Evolutionary conservation across 2,888 invertebrate species (phyloP).

Genomic region (Apoda limacodes): DNA sequence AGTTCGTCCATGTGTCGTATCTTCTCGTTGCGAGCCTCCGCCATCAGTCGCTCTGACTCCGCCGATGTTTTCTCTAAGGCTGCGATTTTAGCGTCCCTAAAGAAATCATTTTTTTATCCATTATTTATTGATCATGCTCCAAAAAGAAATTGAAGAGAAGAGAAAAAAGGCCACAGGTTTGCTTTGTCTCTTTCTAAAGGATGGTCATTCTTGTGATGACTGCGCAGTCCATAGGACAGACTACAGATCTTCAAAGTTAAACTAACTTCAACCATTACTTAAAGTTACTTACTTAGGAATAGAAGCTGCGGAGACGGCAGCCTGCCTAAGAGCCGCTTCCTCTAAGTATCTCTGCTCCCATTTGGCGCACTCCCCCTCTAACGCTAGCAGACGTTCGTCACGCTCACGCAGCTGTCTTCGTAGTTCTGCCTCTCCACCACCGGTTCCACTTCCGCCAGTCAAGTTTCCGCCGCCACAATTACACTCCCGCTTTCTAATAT

Average conservation of each 20-base stretch:
- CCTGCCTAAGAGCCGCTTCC: constrained; percentile 82
- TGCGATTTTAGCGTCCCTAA: constrained; percentile 87
- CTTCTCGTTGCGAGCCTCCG: constrained; percentile 87
- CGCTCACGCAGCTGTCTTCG: constrained; percentile 55
- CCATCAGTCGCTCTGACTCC: constrained; percentile 86
- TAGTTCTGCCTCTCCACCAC: constrained; percentile 60
- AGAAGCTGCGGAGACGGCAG: constrained; percentile 84
- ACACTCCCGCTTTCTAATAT: constrained; percentile 47
- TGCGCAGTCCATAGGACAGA: no score
- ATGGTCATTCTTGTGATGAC: no score
- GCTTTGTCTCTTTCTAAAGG: no score
- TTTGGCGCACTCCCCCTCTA: constrained; percentile 85
- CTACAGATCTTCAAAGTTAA: no score
- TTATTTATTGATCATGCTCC: no score
- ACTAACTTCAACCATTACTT: constrained; percentile 79
- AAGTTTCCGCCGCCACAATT: constrained; percentile 25
- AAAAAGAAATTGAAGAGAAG: no score
- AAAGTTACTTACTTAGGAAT: constrained; percentile 74
- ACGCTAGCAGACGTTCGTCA: constrained; percentile 60
- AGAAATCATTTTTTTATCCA: no score
- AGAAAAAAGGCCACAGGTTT: no score
- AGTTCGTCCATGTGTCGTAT: constrained; percentile 91
- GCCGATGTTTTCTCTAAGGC: constrained; percentile 85
- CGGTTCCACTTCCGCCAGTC: constrained; percentile 38
- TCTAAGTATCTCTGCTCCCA: constrained; percentile 89